These are phyloP conservation scores for Palythoa heliodiscus DNA, from an alignment of 92 coral and sea anemone species.

Conservation along the genomic window DNA sequence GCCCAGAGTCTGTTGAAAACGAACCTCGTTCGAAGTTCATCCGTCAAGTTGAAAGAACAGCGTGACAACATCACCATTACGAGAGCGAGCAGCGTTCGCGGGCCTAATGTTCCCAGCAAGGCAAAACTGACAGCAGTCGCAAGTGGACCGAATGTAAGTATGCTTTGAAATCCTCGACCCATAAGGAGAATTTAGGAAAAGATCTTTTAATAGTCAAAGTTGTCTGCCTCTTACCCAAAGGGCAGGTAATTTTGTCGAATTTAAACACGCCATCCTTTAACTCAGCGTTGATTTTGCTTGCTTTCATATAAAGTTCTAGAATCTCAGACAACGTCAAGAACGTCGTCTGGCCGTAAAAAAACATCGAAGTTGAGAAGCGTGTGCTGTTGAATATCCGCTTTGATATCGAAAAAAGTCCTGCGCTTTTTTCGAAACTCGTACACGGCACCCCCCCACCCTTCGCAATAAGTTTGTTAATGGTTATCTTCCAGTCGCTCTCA, in stretches of 20 bases:
- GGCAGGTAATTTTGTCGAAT: background rate
- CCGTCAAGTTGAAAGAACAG: background rate
- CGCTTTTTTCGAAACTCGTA: background rate
- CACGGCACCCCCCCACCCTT: background rate
- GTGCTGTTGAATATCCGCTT: background rate
- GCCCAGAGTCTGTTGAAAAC: background rate
- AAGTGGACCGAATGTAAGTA: constrained; percentile 8
- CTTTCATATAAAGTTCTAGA: background rate
- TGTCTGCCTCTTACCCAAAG: background rate
- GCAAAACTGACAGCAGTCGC: constrained; percentile 12
- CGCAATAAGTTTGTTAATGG: background rate
- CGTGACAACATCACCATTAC: background rate
- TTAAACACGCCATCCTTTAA: constrained; percentile 15
- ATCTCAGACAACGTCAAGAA: background rate
- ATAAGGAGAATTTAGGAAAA: background rate
- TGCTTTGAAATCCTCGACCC: background rate
- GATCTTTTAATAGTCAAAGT: background rate
- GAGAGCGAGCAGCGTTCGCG: background rate
- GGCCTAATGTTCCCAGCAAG: background rate
- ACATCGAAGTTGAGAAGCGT: background rate
- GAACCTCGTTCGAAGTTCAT: background rate
- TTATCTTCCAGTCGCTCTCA: background rate
- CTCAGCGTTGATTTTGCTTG: background rate
- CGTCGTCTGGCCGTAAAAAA: constrained; percentile 10
- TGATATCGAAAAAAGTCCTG: background rate